Base-by-base conservation (phyloP, 2,888 invertebrate genomes). In the Caenorhabditis uteleia region DNA sequence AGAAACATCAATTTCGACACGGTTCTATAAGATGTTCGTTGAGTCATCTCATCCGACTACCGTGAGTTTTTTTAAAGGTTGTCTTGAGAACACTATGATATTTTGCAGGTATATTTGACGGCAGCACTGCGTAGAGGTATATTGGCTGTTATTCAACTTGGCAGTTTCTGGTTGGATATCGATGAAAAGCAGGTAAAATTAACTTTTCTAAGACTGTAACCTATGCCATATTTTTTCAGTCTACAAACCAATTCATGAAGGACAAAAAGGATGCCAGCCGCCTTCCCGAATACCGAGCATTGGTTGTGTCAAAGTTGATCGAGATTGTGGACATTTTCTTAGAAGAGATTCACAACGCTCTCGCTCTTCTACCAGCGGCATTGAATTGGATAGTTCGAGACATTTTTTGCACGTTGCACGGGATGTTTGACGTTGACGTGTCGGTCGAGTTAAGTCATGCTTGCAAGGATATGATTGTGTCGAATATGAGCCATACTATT, bases 381-480 rank as follows among this genome's bases (percentile, higher is more conserved):
- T 20, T 64, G n/a, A 64, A 64, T 21, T 64, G 64, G 64, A 57
- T 64, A 23, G 25, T 64, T 3, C 34, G 57, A 25, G 49, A 56
- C 3, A 40, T 64, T 6, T 64, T 49, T 23, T 27, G 42, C 20
- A 43, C 44, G 5, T 29, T 62, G 1, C 56, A 47, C 10, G 57
- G 53, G 14, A 20, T 53, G 14, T 27, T 53, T 8, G 54, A 57
- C 18, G 64, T 57, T 20, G 18, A 43, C 20, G 47, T 45, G 3
- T 45, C 56, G 2, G 53, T 57, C 25, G 62, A 57, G 90, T 38
- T 64, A 6, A 57, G 53, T n/a, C 64, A 64, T 33, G 64, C 95
- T 76, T 91, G 93, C 83, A 91, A 92, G 0, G 95, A 98, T 83
- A 87, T 98, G 58, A 90, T 97, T 25, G 90, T 97, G 83, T 91